Evolutionary conservation across 2,113 vertebrate genomes (phyloP).

Genomic region (Strix aluco): DNA sequence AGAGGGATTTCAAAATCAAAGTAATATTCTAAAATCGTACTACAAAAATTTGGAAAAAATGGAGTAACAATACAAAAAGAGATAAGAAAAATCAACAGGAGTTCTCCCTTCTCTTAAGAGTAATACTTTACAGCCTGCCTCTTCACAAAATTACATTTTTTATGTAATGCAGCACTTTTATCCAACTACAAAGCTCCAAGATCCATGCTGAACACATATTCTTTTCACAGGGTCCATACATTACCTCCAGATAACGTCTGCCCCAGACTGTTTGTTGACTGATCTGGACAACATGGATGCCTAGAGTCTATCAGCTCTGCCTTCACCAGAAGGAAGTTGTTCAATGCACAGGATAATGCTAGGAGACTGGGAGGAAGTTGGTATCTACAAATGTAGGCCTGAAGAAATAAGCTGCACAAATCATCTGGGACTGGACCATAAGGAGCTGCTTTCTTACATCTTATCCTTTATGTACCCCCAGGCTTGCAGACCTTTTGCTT

Average conservation of each 20-base stretch:
- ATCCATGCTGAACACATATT: accelerated
- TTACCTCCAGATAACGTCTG: neutral
- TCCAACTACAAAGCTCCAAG: neutral
- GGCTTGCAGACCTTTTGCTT: neutral
- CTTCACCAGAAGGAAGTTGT: neutral
- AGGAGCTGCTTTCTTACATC: neutral
- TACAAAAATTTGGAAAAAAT: neutral
- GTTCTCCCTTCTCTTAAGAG: neutral
- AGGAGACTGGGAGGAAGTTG: neutral
- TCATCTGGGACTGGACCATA: neutral
- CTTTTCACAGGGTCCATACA: neutral
- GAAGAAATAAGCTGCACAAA: neutral
- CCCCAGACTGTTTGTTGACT: neutral
- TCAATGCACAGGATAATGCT: neutral
- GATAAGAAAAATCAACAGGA: neutral
- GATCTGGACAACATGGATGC: neutral
- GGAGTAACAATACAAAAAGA: neutral
- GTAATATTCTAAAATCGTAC: neutral
- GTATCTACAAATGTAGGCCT: neutral
- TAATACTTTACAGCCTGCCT: neutral
- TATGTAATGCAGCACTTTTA: neutral
- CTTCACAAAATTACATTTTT: neutral
- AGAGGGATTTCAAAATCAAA: neutral
- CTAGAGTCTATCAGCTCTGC: neutral
- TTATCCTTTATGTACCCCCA: neutral